These are phyloP conservation scores for Manis pentadactyla DNA, from an alignment of 2,797 vertebrate species.

Conservation along the genomic window DNA sequence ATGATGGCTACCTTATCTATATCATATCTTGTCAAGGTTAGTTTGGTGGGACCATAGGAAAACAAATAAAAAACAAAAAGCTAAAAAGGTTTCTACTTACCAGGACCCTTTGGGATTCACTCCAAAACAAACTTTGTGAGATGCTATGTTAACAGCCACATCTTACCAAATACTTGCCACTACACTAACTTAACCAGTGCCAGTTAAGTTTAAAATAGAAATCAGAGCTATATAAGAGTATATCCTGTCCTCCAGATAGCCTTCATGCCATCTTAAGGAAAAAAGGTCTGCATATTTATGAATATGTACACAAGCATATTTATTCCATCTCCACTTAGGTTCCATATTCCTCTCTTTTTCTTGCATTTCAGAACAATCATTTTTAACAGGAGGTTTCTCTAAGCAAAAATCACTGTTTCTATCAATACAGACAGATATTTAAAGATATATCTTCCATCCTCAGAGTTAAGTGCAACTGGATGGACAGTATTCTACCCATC, in stretches of 20 bases:
- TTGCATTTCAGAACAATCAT: conserved; percentile 11
- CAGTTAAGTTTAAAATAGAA: conserved; percentile 42
- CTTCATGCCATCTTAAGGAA: conserved; percentile 4
- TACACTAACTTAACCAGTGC: background rate
- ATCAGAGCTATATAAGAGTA: background rate
- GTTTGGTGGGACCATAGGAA: background rate
- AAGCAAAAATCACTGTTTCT: conserved; percentile 36
- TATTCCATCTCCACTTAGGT: background rate
- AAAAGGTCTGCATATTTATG: background rate
- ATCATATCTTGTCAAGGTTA: conserved; percentile 70
- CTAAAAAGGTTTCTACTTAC: background rate
- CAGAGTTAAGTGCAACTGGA: background rate
- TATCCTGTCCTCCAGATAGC: conserved; percentile 12
- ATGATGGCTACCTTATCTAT: conserved; percentile 67
- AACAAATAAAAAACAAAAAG: conserved; percentile 45
- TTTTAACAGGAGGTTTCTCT: conserved; percentile 40
- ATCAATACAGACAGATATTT: background rate
- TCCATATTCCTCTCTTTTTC: background rate
- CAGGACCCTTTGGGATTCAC: background rate
- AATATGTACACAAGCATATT: background rate
- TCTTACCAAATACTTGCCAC: background rate
- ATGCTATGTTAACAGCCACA: background rate
- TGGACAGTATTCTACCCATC: background rate
- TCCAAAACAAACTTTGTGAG: background rate
- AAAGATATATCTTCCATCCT: background rate